A percentile compares a stretch with the other conserved stretches of the same genome.
Conservation (phyloP, 2,797 vertebrate species). For the Masticophis lateralis region DNA sequence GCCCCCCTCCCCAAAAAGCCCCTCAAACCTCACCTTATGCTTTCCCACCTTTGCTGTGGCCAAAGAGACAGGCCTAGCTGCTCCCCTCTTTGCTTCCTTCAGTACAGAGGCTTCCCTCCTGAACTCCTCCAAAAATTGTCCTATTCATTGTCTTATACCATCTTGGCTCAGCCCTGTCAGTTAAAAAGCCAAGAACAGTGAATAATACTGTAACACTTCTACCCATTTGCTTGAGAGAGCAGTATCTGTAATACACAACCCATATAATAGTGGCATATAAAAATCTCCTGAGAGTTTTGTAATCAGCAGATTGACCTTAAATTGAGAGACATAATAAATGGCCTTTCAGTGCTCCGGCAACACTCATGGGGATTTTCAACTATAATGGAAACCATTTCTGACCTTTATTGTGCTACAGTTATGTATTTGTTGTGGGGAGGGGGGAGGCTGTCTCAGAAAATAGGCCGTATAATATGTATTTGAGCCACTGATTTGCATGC, state of each 20-base stretch:
- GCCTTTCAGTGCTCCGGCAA: background rate
- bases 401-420: background rate
- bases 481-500: background rate
- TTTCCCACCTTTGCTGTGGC: background rate
- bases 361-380: background rate
- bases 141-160: background rate
- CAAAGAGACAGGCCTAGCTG: background rate
- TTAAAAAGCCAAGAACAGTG: background rate
- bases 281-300: background rate
- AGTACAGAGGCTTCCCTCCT: background rate
- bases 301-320: background rate
- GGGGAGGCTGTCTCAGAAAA: background rate
- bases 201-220: background rate
- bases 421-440: background rate
- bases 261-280: background rate
- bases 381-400: background rate
- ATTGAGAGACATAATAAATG: background rate
- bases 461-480: background rate
- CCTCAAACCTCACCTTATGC: too few species aligned
- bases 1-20: background rate
- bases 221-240: background rate
- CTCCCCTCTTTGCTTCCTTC: background rate
- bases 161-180: background rate
- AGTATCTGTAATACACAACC: background rate
- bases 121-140: background rate